Conservation (phyloP, 2,888 invertebrate species). For the Parnassius orleans region DNA sequence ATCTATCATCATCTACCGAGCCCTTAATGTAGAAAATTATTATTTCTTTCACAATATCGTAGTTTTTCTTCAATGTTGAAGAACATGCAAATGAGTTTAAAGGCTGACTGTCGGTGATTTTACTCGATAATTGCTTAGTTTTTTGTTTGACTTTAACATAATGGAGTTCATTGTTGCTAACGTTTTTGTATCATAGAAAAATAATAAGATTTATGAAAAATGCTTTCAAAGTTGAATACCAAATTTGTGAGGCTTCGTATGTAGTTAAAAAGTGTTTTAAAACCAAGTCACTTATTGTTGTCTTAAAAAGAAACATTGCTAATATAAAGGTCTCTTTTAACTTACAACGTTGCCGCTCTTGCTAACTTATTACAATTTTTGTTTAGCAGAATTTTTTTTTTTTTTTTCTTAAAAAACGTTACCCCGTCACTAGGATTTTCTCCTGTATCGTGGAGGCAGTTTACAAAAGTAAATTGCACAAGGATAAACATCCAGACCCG, state of each 20-base stretch:
- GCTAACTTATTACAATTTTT: no score
- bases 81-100: conserved; percentile 45
- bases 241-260: conserved; percentile 7
- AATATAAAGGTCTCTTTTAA: no score
- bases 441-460: no score
- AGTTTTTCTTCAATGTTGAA: conserved; percentile 38
- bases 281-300: not conserved
- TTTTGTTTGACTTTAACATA: conserved; percentile 41
- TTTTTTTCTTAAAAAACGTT: no score
- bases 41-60: conserved; percentile 33
- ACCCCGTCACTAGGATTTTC: no score
- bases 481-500: no score
- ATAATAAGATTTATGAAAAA: conserved; percentile 48
- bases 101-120: conserved; percentile 49
- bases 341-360: no score
- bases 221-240: conserved; percentile 33
- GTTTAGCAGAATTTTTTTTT: no score
- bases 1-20: conserved; percentile 6
- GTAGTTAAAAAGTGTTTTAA: not conserved
- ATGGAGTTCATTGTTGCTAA: conserved; percentile 48
- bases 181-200: conserved; percentile 48
- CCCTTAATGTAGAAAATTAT: conserved; percentile 38
- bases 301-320: not conserved
- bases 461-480: no score
- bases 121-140: conserved; percentile 47